Evolutionary conservation across 2,888 invertebrate genomes (phyloP), one percentile per base, ranked within the genome.

Genomic region (Eristalis tenax): DNA sequence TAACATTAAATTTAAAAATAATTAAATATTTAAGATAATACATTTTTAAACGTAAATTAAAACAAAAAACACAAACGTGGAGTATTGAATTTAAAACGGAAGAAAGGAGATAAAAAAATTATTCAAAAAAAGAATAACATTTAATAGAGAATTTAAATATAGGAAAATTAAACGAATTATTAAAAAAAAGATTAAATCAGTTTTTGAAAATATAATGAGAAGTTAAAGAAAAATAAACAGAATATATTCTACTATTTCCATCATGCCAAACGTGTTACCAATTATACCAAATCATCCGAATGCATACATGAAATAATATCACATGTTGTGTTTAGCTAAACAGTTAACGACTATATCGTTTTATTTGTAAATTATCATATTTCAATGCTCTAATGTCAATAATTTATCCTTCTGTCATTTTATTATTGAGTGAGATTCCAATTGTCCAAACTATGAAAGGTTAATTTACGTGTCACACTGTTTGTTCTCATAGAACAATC

Each of bases 11-110:
- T 84, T 85, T 89, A 85, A 89, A 80, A 87, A 88, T 88, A 82
- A 88, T 76, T 85, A 85, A 89, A 83, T 83, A 88, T 85, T 88
- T 85, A 88, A 85, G 83, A 83, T 89, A 88, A 88, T 80, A 87
- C 86, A 89, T 89, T 89, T 89, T 89, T 89, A 89, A 90, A 89
- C 81, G 75, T 83, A 89, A 78, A 76, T 80, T 78, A 82, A 86
- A 81, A 82, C 82, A 83, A 78, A 83, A 82, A 86, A n/a, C n/a
- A 26, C 38, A 82, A 79, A 82, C 70, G 77, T 74, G 66, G 87
- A 83, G 80, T 88, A 85, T 86, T 87, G 80, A 89, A 78, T 80
- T 80, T 74, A 79, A 80, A 83, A 56, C 40, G 43, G 65, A 83
- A 22, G 63, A 6, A 32, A 70, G 57, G 63, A 38, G 73, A 78